phyloP scores from a whole-genome alignment of 2,888 invertebrate genomes.

The Nudaria mundana region DNA sequence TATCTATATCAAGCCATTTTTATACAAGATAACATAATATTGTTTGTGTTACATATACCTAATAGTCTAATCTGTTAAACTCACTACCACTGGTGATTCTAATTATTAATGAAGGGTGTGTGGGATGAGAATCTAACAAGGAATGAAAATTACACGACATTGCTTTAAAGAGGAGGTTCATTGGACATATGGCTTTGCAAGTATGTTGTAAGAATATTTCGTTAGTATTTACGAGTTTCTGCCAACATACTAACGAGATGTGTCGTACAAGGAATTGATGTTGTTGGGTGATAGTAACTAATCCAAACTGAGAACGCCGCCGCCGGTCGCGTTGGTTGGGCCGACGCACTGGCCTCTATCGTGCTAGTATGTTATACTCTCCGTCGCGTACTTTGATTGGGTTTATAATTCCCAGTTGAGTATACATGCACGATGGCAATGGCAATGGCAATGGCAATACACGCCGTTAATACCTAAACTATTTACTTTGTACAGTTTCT shows the following conservation, averaged over 20 bases:
- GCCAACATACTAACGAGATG: constrained; percentile 47
- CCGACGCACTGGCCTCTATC: constrained; percentile 25
- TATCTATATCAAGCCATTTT: constrained; percentile 57
- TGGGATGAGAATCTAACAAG: constrained; percentile 54
- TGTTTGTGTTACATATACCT: constrained; percentile 71
- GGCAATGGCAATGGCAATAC: too few species aligned
- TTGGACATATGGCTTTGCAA: constrained; percentile 57
- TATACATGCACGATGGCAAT: too few species aligned
- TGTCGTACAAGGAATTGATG: constrained; percentile 44
- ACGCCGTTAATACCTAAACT: too few species aligned
- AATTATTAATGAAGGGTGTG: constrained; percentile 60
- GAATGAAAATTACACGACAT: constrained; percentile 53
- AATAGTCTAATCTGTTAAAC: constrained; percentile 72
- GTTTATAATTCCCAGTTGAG: too few species aligned
- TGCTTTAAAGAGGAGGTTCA: constrained; percentile 68
- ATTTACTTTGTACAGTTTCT: too few species aligned
- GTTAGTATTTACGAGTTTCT: constrained; percentile 51
- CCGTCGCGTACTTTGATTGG: too few species aligned
- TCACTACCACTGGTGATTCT: constrained; percentile 55
- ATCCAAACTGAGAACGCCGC: constrained; percentile 59
- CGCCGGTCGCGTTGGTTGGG: constrained; percentile 47
- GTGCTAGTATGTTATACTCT: constrained; percentile 8
- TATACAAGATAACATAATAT: constrained; percentile 57
- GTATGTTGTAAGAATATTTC: constrained; percentile 54
- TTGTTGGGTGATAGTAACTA: constrained; percentile 60